Base-by-base conservation (phyloP, 2,797 vertebrate species). In the Diceros bicornis region DNA sequence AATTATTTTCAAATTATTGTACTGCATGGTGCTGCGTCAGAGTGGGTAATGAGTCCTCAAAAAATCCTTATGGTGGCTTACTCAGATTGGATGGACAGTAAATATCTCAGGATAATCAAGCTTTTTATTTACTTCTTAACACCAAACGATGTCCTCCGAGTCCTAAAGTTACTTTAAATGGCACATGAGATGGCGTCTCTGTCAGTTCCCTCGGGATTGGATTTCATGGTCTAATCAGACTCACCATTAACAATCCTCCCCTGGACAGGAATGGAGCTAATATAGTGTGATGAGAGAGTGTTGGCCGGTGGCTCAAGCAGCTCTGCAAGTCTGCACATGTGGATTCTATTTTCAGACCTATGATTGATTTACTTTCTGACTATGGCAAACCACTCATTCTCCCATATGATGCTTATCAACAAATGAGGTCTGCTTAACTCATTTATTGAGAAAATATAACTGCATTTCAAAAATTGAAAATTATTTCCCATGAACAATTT, bases 351-450 rank as follows among this genome's bases (percentile, higher is more conserved):
- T 98, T 94, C 96, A 84, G 78, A 61, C 85, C 92, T 91, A 86
- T 97, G 97, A 98, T 96, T 97, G 98, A 98, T 98, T 98, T 98
- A 97, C 94, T 96, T 97, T 96, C 72, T 90, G 72, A 89, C 96
- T 81, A 81, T 81, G 91, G 96, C 89, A 93, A 97, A 85, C 82
- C 88, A 95, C 89, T 93, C 50, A 14, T 72, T 91, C 95, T 96
- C 75, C 95, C 98, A 96, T 91, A 95, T 94, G 96, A 98, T 97
- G 97, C 94, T 98, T 97, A 98, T 98, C 97, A 98, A 94, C 98
- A 97, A 98, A 97, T 47, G 95, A 81, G 97, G 93, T 94, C 97
- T 98, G 97, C 71, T 96, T 93, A 95, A 95, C 93, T 97, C 96
- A 94, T 97, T 98, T 95, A 85, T 94, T 95, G 69, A 96, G 96